phyloP scores from a whole-genome alignment of 2,888 invertebrate genomes.

The Amblyteles armatorius region DNA sequence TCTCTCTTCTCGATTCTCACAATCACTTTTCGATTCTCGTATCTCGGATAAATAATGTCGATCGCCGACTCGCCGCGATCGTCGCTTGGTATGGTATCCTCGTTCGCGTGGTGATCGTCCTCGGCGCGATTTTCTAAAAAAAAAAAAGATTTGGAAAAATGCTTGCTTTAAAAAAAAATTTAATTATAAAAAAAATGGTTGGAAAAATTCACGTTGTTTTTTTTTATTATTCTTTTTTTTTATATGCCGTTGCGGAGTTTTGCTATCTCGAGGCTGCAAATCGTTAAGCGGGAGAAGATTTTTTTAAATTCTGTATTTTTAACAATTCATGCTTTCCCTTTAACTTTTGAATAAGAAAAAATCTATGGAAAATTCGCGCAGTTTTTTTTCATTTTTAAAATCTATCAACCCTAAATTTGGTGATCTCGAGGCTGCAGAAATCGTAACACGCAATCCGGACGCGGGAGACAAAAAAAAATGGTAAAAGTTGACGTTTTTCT shows the following conservation, averaged over 20 bases:
- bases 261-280: too few species aligned
- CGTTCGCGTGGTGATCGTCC: slow-evolving; percentile 65
- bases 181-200: too few species aligned
- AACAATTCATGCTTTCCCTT: too few species aligned
- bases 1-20: slow-evolving; percentile 48
- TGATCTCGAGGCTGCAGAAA: neutral
- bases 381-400: too few species aligned
- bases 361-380: too few species aligned
- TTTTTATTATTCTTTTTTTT: too few species aligned
- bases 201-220: neutral
- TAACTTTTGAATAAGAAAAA: too few species aligned
- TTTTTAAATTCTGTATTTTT: too few species aligned
- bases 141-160: neutral
- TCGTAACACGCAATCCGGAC: slow-evolving; percentile 13
- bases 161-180: too few species aligned
- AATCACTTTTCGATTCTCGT: slow-evolving; percentile 48
- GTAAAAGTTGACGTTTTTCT: neutral
- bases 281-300: too few species aligned
- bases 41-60: slow-evolving; percentile 65
- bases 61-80: slow-evolving; percentile 32
- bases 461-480: neutral
- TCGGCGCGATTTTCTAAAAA: slow-evolving; percentile 28
- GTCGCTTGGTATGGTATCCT: slow-evolving; percentile 83
- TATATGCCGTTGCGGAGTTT: too few species aligned
- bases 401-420: neutral